Base-by-base conservation (phyloP, 2,113 vertebrate species). In the Melanotaenia duboulayi region DNA sequence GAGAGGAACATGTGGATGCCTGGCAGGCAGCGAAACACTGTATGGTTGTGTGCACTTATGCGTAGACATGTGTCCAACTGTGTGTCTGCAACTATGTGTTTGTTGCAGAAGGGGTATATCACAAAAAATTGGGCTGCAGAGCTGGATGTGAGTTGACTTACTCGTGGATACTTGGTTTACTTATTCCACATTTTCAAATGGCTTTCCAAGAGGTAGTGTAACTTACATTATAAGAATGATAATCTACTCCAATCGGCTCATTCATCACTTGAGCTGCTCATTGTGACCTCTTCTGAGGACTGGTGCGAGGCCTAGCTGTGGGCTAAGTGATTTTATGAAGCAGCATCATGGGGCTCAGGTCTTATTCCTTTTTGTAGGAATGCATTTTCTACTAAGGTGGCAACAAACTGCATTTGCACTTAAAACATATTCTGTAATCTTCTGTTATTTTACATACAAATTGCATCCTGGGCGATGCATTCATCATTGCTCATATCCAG, bases 391-490 rank as follows among this genome's bases (percentile, higher is more conserved):
- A 80, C 86, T 88, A 87, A 90, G 87, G 91, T 85, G 90, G 90
- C 88, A 93, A 90, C 89, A 91, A 94, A 93, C 87, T 92, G 84
- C 90, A 94, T 93, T 92, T 93, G 89, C 92, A 92, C 91, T 93
- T 93, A 94, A 94, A 94, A 93, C 90, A 93, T 93, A 93, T 93
- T 93, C 84, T 94, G 91, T 93, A 94, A 94, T 94, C 91, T 94
- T 94, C 85, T 94, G 91, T 94, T 94, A 94, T 94, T 94, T 94
- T 94, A 93, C 94, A 94, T 94, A 94, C 92, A 94, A 94, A 94
- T 94, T 94, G 93, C 93, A 93, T 94, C 90, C 91, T 81, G 86
- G 90, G 89, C 90, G 71, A 92, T 82, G 90, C 93, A 94, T 94
- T 94, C 91, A 94, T 94, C 92, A 94, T 90, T 89, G 91, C 91